A percentile compares a stretch with the other conserved stretches of the same genome.
phyloP scores from a whole-genome alignment of 2,113 vertebrate genomes.

The Apodemus speciosus region DNA sequence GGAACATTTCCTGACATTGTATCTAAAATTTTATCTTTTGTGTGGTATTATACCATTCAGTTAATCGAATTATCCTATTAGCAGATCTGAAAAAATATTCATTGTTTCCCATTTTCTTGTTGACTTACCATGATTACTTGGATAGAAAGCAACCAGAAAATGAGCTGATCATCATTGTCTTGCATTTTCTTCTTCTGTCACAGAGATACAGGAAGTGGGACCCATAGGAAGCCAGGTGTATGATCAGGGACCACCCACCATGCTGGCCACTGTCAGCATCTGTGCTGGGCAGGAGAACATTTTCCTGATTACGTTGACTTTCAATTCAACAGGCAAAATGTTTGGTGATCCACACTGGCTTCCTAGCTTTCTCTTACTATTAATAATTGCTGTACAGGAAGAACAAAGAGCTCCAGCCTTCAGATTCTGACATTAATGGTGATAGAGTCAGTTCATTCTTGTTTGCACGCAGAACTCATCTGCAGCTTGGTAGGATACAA shows the following conservation, averaged over 20 bases:
- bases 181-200: background rate
- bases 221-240: background rate
- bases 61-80: conserved; percentile 46
- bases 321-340: background rate
- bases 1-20: conserved; percentile 65
- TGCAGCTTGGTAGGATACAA: background rate
- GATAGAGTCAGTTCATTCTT: background rate
- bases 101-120: background rate
- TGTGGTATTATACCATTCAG: conserved; percentile 45
- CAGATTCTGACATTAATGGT: background rate
- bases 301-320: background rate
- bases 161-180: background rate
- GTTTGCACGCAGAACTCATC: too few relatives aligned
- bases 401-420: background rate
- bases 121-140: background rate
- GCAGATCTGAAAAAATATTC: conserved; percentile 22
- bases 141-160: background rate
- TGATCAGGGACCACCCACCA: fast-evolving
- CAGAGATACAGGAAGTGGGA: background rate
- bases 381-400: background rate
- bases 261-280: background rate
- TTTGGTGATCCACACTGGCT: background rate
- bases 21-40: conserved; percentile 62
- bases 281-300: background rate
- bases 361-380: background rate